Conservation (phyloP, 2,797 vertebrate species). For the Orientallactaga sibirica region DNA sequence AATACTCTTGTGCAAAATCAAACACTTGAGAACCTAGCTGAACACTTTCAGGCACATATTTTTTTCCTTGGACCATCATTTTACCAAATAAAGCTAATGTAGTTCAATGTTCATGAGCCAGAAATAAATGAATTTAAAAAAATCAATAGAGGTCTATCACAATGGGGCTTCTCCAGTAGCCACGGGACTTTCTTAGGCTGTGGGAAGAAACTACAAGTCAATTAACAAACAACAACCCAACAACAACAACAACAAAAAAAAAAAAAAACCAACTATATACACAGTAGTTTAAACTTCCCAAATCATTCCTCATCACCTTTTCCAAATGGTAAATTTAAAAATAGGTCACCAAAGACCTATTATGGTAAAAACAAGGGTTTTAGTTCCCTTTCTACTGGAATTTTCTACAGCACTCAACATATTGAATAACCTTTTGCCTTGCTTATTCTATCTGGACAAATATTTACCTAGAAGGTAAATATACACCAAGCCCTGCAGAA, state of each 20-base stretch:
- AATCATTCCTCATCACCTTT: background rate
- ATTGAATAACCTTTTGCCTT: background rate
- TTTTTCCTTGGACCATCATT: background rate
- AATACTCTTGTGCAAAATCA: background rate
- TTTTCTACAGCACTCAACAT: background rate
- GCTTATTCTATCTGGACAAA: conserved; percentile 1
- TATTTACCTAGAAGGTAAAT: background rate
- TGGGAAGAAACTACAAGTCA: too few species aligned
- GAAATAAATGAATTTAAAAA: background rate
- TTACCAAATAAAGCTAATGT: background rate
- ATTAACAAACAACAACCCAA: too few species aligned
- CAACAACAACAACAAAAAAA: too few species aligned
- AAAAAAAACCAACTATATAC: background rate
- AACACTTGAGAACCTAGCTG: conserved; percentile 6
- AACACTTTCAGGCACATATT: background rate
- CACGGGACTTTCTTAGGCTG: too few species aligned
- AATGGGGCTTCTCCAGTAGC: too few species aligned
- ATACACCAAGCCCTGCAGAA: background rate
- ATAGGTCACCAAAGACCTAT: background rate
- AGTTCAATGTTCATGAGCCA: background rate
- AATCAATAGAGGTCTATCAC: too few species aligned
- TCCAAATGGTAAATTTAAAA: conserved; percentile 48
- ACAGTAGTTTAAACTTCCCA: background rate
- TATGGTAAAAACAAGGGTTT: background rate
- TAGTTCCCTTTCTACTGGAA: background rate